Base-by-base conservation (phyloP, 1,140 invertebrate species). In the Drosophila pseudoobscura region DNA sequence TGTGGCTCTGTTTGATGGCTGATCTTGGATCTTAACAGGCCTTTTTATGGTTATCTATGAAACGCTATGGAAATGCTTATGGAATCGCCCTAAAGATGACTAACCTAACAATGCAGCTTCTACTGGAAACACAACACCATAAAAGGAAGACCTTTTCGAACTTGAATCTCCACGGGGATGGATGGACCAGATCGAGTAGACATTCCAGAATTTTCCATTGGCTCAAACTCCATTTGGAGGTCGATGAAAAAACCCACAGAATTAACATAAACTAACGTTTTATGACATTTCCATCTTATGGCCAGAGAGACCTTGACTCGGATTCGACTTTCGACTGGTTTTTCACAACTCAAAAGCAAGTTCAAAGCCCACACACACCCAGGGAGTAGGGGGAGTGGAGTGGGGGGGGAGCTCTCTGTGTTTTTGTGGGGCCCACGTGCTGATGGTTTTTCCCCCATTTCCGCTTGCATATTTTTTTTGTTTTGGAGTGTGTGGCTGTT, bases 281-380 rank as follows among this genome's bases (percentile, higher is more conserved):
- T 39, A 20, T 56, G 53, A 56, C 61, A 47, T 65, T 39, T 41
- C 47, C 62, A 69, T 51, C 65, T 57, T 35, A 9, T 31, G 2
- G 31, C 31, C 29, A 31, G 29, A 8, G 43, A 56, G 47, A 74
- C 80, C 80, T 84, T 85, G 80, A 83, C 80, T 84, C 45, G 56
- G 39, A 60, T 60, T 78, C 69, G 71, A 74, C 58, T 74, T 72
- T 68, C 65, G 52, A 60, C 58, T 66, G 47, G 57, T 76, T 76
- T 45, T 56, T 44, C 55, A 56, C 64, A 51, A 39, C 31, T 54
- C 9, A 50, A 44, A 26, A 54, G 74, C 72, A 75, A 56, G 54
- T 77, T 57, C 41, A 69, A 75, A 75, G 62, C 69, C 54, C 63
- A 78, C 70, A 51, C 41, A n/a, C 24, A 26, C 3, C 3, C 24